Evolutionary conservation across 2,888 invertebrate species (phyloP).

Genomic region (Cephalotes varians): DNA sequence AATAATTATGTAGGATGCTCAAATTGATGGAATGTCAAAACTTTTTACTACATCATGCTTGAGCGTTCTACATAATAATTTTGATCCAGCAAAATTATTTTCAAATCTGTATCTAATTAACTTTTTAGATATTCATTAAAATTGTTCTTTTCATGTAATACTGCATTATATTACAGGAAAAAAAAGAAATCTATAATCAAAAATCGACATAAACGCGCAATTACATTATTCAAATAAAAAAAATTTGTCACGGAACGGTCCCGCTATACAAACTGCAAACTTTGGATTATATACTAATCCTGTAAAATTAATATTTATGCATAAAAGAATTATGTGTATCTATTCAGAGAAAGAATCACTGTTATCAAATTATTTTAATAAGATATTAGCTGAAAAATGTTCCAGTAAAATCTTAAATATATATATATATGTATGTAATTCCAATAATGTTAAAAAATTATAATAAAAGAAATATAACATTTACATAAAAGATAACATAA

Average conservation of each 20-base stretch:
- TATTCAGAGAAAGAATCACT: neutral
- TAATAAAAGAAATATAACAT: neutral
- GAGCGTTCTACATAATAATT: too few relatives aligned
- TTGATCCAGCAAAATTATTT: too few relatives aligned
- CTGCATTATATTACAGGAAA: neutral
- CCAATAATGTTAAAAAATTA: neutral
- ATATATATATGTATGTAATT: neutral
- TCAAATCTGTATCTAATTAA: too few relatives aligned
- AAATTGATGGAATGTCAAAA: too few relatives aligned
- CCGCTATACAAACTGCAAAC: conserved; percentile 41
- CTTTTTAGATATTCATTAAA: too few relatives aligned
- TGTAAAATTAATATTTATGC: conserved; percentile 34
- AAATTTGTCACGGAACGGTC: neutral
- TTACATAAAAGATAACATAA: neutral
- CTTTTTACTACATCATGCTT: too few relatives aligned
- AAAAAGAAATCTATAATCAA: neutral
- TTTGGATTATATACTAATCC: conserved; percentile 15
- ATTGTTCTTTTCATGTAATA: too few relatives aligned
- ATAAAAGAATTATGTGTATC: neutral
- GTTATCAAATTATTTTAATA: neutral
- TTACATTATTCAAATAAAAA: neutral
- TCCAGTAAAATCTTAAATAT: neutral
- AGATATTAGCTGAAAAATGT: neutral
- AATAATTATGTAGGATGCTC: too few relatives aligned
- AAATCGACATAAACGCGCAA: neutral